Conservation (phyloP, 2,888 invertebrate species). For the Pasiphila rectangulata region DNA sequence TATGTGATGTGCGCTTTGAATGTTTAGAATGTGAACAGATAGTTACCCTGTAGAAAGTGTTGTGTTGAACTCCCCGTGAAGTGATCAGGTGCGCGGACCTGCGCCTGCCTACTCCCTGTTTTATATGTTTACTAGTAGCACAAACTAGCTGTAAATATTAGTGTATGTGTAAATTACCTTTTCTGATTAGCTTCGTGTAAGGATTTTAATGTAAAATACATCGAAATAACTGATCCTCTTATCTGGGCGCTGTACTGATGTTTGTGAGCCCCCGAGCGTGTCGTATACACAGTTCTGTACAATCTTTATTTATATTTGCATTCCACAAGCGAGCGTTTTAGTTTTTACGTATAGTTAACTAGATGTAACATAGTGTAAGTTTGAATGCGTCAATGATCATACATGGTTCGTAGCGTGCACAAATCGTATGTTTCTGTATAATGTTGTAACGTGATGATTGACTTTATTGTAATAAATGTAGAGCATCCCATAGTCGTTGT, state of each 20-base stretch:
- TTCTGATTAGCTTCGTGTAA: slow-evolving; percentile 53
- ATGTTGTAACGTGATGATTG: slow-evolving; percentile 19
- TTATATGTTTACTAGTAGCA: slow-evolving; percentile 68
- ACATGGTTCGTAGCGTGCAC: slow-evolving; percentile 75
- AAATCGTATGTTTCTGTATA: slow-evolving; percentile 61
- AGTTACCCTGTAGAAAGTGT: slow-evolving; percentile 67
- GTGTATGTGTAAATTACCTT: slow-evolving; percentile 74
- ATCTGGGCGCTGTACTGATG: slow-evolving; percentile 74
- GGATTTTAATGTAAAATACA: slow-evolving; percentile 68
- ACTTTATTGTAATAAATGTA: slow-evolving; percentile 22
- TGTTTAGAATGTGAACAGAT: slow-evolving; percentile 70
- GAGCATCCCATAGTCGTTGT: slow-evolving; percentile 71
- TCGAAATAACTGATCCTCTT: slow-evolving; percentile 68
- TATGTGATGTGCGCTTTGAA: slow-evolving; percentile 75
- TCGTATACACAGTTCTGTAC: slow-evolving; percentile 57
- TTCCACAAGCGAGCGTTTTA: slow-evolving; percentile 74
- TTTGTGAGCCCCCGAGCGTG: slow-evolving; percentile 57
- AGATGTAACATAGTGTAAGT: slow-evolving; percentile 62
- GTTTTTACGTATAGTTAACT: slow-evolving; percentile 59
- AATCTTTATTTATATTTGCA: slow-evolving; percentile 73
- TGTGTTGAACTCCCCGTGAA: slow-evolving; percentile 48
- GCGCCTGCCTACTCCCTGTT: slow-evolving; percentile 38
- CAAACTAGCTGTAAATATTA: slow-evolving; percentile 79
- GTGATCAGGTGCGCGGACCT: slow-evolving; percentile 34
- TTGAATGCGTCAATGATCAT: slow-evolving; percentile 76